phyloP scores from a whole-genome alignment of 2,113 vertebrate species.

The Chlorodrepanis virens region DNA sequence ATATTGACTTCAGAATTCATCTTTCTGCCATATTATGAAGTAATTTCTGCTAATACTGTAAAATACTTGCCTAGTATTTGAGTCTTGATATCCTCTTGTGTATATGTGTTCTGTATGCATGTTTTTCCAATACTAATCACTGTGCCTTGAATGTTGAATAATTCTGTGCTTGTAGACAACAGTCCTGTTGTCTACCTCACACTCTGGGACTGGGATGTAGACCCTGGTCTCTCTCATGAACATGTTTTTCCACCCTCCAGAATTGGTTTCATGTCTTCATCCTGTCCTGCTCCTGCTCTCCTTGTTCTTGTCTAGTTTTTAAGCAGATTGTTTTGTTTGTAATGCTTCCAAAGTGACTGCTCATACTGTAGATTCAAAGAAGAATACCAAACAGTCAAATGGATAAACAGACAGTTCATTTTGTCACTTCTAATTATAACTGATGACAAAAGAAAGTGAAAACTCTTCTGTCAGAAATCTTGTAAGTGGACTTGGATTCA shows the following conservation, averaged over 20 bases:
- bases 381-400: not conserved
- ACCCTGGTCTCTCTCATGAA: not conserved
- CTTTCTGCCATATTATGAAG: not conserved
- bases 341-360: constrained; percentile 36
- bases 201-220: not conserved
- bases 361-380: not conserved
- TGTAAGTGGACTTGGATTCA: not conserved
- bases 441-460: not conserved
- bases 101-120: not conserved
- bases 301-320: constrained; percentile 21
- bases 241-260: not conserved
- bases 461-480: not conserved
- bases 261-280: not conserved
- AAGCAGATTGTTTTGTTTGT: constrained; percentile 60
- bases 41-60: not conserved
- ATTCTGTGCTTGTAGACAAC: not conserved
- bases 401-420: not conserved
- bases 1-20: not conserved
- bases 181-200: not conserved
- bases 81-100: not conserved
- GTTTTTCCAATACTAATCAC: not conserved
- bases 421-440: constrained; percentile 22
- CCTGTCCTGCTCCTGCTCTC: not conserved
- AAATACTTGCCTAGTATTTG: not conserved
- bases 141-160: not conserved